phyloP scores from a whole-genome alignment of 1,140 invertebrate genomes.

The Xylocopa sonorina region DNA sequence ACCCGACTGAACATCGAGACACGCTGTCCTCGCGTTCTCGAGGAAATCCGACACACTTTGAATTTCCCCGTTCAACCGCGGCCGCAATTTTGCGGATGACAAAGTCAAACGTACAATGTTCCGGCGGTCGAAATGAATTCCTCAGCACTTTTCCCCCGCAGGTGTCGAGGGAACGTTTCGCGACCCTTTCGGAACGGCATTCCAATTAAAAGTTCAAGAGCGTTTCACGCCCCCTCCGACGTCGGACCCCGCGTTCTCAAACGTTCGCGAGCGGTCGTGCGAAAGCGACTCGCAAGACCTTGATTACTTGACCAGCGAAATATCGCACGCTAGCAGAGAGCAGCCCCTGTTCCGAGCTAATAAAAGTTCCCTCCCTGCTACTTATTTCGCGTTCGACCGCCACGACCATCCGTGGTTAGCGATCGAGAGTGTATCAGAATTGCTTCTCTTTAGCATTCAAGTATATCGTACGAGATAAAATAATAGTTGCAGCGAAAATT shows the following conservation, averaged over 20 bases:
- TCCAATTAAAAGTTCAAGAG: constrained; percentile 62
- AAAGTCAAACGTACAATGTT: neutral
- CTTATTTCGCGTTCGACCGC: neutral
- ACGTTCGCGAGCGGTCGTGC: neutral
- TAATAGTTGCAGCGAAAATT: neutral
- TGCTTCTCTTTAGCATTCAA: neutral
- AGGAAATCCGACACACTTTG: neutral
- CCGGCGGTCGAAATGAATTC: constrained; percentile 34
- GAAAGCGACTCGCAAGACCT: constrained; percentile 13
- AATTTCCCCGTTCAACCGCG: neutral
- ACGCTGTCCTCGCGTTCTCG: neutral
- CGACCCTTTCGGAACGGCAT: constrained; percentile 22
- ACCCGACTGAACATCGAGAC: neutral
- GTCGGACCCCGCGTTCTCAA: neutral
- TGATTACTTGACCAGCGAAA: constrained; percentile 12
- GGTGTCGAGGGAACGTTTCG: constrained; percentile 33
- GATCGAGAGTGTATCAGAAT: neutral
- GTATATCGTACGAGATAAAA: too few species aligned
- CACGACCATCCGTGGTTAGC: neutral
- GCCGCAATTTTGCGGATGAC: neutral
- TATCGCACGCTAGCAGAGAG: neutral
- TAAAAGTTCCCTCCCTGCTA: neutral
- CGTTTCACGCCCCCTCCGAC: constrained; percentile 32
- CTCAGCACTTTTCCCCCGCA: constrained; percentile 3
- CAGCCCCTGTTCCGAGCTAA: neutral